Conservation (phyloP, 1,140 invertebrate genomes). For the Parasteatoda tepidariorum region DNA sequence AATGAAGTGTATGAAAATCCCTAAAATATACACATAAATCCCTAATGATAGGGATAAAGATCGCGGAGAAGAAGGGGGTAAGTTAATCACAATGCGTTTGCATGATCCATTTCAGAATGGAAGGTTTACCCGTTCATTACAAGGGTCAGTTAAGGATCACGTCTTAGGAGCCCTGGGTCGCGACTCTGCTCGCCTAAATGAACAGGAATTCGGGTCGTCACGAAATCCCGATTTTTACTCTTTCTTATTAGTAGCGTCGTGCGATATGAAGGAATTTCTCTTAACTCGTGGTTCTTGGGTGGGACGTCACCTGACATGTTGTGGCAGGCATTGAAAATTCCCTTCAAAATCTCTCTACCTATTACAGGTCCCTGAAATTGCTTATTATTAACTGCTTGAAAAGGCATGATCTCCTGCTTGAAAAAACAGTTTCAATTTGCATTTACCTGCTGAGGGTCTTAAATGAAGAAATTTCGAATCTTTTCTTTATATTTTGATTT, state of each 20-base stretch:
- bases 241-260: constrained; percentile 55
- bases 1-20: background rate
- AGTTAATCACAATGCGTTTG: constrained; percentile 38
- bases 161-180: constrained; percentile 31
- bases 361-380: constrained; percentile 28
- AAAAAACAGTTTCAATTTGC: constrained; percentile 44
- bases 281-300: constrained; percentile 40
- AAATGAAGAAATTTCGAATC: constrained; percentile 41
- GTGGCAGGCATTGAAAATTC: constrained; percentile 44
- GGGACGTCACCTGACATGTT: constrained; percentile 40
- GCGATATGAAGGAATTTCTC: constrained; percentile 49
- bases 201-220: constrained; percentile 54
- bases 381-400: constrained; percentile 49
- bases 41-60: background rate
- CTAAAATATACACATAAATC: background rate
- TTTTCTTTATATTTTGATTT: background rate
- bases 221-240: constrained; percentile 55
- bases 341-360: constrained; percentile 35
- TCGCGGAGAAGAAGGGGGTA: background rate
- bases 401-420: background rate
- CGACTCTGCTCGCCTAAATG: constrained; percentile 45
- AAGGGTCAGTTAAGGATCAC: constrained; percentile 25
- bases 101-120: constrained; percentile 51
- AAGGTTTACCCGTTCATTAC: constrained; percentile 49
- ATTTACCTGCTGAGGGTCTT: constrained; percentile 49